Base-by-base conservation (phyloP, 2,888 invertebrate species). In the Eupithecia centaureata region DNA sequence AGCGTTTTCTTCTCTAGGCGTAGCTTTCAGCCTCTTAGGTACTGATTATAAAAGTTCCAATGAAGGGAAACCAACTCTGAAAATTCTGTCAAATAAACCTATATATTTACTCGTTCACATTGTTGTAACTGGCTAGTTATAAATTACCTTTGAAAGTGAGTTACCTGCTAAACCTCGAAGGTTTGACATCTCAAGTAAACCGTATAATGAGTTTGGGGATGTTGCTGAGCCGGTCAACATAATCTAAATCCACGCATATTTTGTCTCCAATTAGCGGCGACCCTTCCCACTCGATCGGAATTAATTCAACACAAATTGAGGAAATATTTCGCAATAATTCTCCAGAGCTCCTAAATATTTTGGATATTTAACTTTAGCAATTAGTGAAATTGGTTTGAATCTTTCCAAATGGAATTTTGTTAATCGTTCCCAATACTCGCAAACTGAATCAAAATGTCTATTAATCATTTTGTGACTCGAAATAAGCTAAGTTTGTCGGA, bases 281-380 rank as follows among this genome's bases (percentile, higher is more conserved):
- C 68, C 70, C 65, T 77, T 76, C 64, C 69, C 67, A 67, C 68
- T 72, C 68, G 77, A 79, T 77, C 74, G 77, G 65, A 76, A 80
- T 79, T 74, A 76, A 77, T 76, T 67, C 71, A 72, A 71, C 69
- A 72, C 70, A 73, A 74, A 74, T 76, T 73, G 67, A 75, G 75
- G 74, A 77, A 81, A 77, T 75, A 75, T 76, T 78, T 67, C 51
- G 62, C 73, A 74, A 77, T 79, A 77, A 79, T 71, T 77, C 70
- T 71, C 67, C 67, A 73, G 67, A 61, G 65, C 72, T 62, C 72
- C 67, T 68, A 76, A 74, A 73, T 73, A 71, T 73, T 74, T 72
- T 71, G 65, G 68, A 69, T 67, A 63, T 77, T 74, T 76, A 80
- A 82, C 81, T 83, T 82, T 75, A 65, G 74, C 81, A 82, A 80